Evolutionary conservation across 30 jellyfish, hydroid and myxozoan species (phyloP).

Genomic region (Catostylus mosaicus): DNA sequence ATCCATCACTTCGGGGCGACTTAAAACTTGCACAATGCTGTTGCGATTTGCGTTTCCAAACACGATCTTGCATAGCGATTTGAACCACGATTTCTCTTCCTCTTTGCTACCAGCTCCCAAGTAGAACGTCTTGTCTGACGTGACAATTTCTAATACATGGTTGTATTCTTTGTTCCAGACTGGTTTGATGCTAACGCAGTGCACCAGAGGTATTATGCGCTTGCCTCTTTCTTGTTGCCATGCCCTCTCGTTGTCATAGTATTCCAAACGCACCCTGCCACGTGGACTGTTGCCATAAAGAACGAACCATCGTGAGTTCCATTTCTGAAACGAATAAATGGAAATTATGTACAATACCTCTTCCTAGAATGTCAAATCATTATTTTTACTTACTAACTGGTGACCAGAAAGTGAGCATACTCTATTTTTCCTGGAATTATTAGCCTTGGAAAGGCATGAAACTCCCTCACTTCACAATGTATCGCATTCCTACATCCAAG

Average conservation of each 20-base stretch:
- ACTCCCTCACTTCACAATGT: too few relatives aligned
- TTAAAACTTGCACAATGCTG: constrained; percentile 90
- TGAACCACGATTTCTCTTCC: constrained; percentile 97
- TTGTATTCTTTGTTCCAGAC: constrained; percentile 98
- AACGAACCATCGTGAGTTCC: constrained; percentile 99
- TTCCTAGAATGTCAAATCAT: too few relatives aligned
- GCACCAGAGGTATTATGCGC: constrained; percentile 92
- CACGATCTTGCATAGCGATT: constrained; percentile 86
- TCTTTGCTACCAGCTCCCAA: constrained; percentile 97
- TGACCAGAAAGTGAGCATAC: too few relatives aligned
- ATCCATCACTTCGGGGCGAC: constrained; percentile 82
- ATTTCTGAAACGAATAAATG: constrained; percentile 79
- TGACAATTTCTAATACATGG: constrained; percentile 93
- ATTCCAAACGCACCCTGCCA: constrained; percentile 97
- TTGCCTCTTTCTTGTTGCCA: constrained; percentile 98
- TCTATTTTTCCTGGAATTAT: too few relatives aligned
- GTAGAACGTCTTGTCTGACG: constrained; percentile 91
- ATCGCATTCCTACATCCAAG: too few relatives aligned
- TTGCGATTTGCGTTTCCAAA: constrained; percentile 94
- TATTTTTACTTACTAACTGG: too few relatives aligned
- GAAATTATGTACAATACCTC: too few relatives aligned
- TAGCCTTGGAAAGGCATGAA: too few relatives aligned
- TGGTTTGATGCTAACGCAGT: constrained; percentile 97
- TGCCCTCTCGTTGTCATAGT: constrained; percentile 90
- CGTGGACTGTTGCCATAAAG: constrained; percentile 92